These are phyloP conservation scores for Enteromius argenteus DNA, from an alignment of 2,797 vertebrate species.

Conservation along the genomic window DNA sequence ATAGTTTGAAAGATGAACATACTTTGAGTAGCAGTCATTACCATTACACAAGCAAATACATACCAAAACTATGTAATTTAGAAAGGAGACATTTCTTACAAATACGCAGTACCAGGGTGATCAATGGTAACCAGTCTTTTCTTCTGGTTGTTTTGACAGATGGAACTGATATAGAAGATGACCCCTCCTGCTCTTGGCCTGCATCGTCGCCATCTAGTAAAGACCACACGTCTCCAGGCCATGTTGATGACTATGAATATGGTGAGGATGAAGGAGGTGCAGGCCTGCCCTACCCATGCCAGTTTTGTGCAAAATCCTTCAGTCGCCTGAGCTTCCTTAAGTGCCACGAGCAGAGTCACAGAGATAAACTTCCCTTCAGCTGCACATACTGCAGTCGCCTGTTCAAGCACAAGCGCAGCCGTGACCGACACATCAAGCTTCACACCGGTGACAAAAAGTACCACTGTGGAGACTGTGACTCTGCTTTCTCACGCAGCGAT, in stretches of 20 bases:
- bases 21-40: not conserved
- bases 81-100: not conserved
- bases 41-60: not conserved
- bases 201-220: slow-evolving; percentile 98
- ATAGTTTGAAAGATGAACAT: not conserved
- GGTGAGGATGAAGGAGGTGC: slow-evolving; percentile 96
- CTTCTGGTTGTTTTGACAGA: slow-evolving; percentile 77
- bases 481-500: slow-evolving; percentile 96
- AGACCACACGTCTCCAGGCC: slow-evolving; percentile 96
- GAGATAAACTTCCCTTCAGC: slow-evolving; percentile 97
- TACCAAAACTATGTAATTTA: not conserved
- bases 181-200: slow-evolving; percentile 96
- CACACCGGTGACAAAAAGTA: slow-evolving; percentile 99
- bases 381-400: slow-evolving; percentile 97
- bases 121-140: not conserved
- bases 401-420: slow-evolving; percentile 98
- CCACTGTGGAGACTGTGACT: slow-evolving; percentile 96
- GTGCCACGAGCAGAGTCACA: slow-evolving; percentile 98
- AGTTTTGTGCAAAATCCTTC: slow-evolving; percentile 98
- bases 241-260: slow-evolving; percentile 96
- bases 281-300: slow-evolving; percentile 96
- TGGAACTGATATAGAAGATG: slow-evolving; percentile 95
- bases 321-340: slow-evolving; percentile 98
- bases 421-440: slow-evolving; percentile 97
- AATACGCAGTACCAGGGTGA: not conserved